Evolutionary conservation across 2,888 invertebrate genomes (phyloP).

Genomic region (Gibbula magus): DNA sequence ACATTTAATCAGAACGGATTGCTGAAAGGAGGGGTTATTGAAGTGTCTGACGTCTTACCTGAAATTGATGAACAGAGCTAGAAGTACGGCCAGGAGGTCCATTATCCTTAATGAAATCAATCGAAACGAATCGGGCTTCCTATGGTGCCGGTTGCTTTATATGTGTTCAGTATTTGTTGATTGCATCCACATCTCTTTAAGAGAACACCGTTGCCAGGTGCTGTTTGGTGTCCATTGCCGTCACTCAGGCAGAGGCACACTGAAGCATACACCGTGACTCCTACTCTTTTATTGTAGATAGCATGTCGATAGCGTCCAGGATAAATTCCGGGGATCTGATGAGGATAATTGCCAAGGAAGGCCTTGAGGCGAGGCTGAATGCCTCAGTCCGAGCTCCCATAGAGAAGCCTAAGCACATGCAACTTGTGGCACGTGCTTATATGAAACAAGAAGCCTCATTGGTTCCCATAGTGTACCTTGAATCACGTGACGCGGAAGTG

Average conservation of each 20-base stretch:
- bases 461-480: background rate
- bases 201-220: background rate
- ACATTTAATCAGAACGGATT: too few species aligned
- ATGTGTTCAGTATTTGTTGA: background rate
- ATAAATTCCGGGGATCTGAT: background rate
- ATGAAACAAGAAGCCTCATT: slow-evolving; percentile 7
- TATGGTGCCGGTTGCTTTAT: background rate
- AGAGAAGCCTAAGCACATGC: background rate
- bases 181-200: background rate
- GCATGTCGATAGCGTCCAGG: slow-evolving; percentile 9
- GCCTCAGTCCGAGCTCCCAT: background rate
- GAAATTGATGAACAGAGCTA: background rate
- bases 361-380: slow-evolving; percentile 3
- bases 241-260: background rate
- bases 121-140: background rate
- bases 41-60: background rate
- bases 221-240: background rate
- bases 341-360: slow-evolving; percentile 5
- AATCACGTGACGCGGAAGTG: slow-evolving; percentile 24
- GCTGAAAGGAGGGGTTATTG: too few species aligned
- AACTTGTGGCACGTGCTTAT: slow-evolving; percentile 20
- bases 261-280: background rate
- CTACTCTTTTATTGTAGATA: background rate
- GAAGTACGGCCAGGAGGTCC: background rate
- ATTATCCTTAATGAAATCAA: slow-evolving; percentile 11